Evolutionary conservation across 1,140 invertebrate species (phyloP).

Genomic region (Sesamia nonagrioides): DNA sequence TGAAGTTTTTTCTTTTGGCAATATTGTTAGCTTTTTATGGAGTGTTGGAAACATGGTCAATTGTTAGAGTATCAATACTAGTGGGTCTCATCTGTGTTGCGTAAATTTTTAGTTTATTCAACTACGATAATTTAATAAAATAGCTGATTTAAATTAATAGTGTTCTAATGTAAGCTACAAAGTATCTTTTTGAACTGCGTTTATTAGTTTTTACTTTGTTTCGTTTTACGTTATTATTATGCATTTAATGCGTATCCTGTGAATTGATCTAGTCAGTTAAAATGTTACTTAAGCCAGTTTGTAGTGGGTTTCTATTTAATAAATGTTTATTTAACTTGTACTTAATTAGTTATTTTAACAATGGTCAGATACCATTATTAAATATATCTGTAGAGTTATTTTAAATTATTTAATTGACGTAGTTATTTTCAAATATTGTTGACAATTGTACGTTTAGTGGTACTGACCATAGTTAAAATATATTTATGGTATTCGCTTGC

Average conservation of each 20-base stretch:
- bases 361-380: constrained; percentile 14
- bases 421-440: constrained; percentile 35
- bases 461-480: constrained; percentile 25
- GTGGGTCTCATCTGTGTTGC: constrained; percentile 24
- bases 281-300: constrained; percentile 21
- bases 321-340: constrained; percentile 42
- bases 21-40: constrained; percentile 45
- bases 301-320: constrained; percentile 29
- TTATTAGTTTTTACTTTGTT: constrained; percentile 20
- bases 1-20: constrained; percentile 35
- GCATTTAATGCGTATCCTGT: constrained; percentile 58
- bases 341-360: constrained; percentile 22
- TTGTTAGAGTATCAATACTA: constrained; percentile 60
- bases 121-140: constrained; percentile 13
- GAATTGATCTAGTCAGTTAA: constrained; percentile 58
- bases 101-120: constrained; percentile 17
- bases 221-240: constrained; percentile 34
- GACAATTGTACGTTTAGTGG: background rate
- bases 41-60: constrained; percentile 59
- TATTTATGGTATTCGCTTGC: constrained; percentile 35
- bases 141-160: constrained; percentile 20
- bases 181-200: constrained; percentile 3
- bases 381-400: constrained; percentile 41
- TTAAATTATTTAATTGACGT: constrained; percentile 22
- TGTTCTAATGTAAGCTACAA: constrained; percentile 21